A percentile compares a stretch with the other conserved stretches of the same genome.
Conservation (phyloP, 2,888 invertebrate genomes). For the Acanthacorydalis orientalis region DNA sequence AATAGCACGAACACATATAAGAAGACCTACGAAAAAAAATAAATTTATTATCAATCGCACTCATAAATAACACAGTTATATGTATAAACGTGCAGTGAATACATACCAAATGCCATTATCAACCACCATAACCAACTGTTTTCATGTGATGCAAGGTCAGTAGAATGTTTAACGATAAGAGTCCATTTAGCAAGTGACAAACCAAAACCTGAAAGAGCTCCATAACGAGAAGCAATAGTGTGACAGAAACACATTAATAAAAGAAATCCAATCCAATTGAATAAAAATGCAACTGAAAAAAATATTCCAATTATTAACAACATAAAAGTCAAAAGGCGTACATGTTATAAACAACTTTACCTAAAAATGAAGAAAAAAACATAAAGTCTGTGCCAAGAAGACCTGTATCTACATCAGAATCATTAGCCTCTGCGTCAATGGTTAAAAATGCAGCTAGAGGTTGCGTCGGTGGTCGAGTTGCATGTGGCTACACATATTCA, state of each 20-base stretch:
- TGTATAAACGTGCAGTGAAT: background rate
- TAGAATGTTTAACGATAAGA: constrained; percentile 80
- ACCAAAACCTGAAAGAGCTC: constrained; percentile 83
- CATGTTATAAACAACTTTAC: constrained; percentile 26
- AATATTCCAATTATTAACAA: constrained; percentile 5
- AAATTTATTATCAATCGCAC: constrained; percentile 4
- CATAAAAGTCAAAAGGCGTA: background rate
- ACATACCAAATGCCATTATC: constrained; percentile 74
- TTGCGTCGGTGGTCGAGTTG: constrained; percentile 25
- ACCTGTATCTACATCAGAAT: constrained; percentile 58
- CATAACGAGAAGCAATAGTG: constrained; percentile 84
- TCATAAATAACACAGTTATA: background rate
- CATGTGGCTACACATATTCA: constrained; percentile 14
- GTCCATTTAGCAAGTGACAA: constrained; percentile 91
- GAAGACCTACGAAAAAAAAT: constrained; percentile 40
- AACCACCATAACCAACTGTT: constrained; percentile 89
- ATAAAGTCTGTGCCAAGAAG: constrained; percentile 84
- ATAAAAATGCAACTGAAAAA: constrained; percentile 73
- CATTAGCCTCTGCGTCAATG: constrained; percentile 56
- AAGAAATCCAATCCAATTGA: constrained; percentile 91
- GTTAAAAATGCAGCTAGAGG: constrained; percentile 57
- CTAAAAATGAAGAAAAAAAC: constrained; percentile 82
- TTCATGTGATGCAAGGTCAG: constrained; percentile 70
- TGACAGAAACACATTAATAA: constrained; percentile 87
- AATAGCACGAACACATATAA: constrained; percentile 74